Conservation (phyloP, 2,888 invertebrate genomes). For the Agrotis puta region DNA sequence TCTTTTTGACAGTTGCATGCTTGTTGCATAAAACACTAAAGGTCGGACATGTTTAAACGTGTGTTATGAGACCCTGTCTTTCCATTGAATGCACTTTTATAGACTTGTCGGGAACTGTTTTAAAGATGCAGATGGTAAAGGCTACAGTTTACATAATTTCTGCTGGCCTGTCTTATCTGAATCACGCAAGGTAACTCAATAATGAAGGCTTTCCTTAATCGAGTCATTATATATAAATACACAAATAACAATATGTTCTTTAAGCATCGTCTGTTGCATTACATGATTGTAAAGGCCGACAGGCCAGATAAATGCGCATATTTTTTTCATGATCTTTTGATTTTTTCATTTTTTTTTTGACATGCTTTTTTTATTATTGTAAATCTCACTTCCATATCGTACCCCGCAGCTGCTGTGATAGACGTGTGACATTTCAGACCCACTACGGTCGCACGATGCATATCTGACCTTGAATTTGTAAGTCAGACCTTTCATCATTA, state of each 20-base stretch:
- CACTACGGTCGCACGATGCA: conserved; percentile 77
- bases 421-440: conserved; percentile 70
- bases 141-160: conserved; percentile 37
- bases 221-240: not conserved
- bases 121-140: conserved; percentile 26
- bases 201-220: not conserved
- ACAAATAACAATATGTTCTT: not conserved
- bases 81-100: conserved; percentile 57
- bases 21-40: conserved; percentile 60
- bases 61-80: conserved; percentile 51
- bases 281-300: not conserved
- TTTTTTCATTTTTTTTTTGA: too few relatives aligned
- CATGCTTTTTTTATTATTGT: conserved; percentile 21
- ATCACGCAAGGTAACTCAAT: conserved; percentile 7
- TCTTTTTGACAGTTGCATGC: conserved; percentile 40
- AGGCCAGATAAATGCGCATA: conserved; percentile 40
- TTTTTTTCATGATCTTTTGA: too few relatives aligned
- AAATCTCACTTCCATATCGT: conserved; percentile 42
- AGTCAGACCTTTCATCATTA: conserved; percentile 70
- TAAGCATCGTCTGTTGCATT: not conserved
- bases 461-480: conserved; percentile 67
- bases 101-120: conserved; percentile 17
- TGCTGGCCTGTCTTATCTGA: not conserved
- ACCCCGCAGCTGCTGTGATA: conserved; percentile 40
- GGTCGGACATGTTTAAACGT: conserved; percentile 42